Evolutionary conservation across 2,797 vertebrate genomes (phyloP).

Genomic region (Lepilemur ruficaudatus): DNA sequence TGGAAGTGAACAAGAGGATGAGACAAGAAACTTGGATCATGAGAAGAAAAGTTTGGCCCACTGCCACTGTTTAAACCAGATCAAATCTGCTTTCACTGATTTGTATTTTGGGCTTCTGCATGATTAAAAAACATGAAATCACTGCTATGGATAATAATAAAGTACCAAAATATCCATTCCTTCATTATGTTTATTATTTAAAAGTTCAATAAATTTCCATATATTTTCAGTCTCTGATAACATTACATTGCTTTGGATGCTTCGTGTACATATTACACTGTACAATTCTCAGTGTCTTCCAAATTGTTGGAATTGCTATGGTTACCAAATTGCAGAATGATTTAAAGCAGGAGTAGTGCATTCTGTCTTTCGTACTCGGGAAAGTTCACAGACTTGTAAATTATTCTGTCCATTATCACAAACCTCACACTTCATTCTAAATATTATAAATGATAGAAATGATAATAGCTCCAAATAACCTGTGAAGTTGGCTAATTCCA

Average conservation of each 20-base stretch:
- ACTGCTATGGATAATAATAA: neutral
- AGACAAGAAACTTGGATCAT: neutral
- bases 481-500: neutral
- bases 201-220: neutral
- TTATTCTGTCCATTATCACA: constrained; percentile 68
- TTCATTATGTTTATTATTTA: neutral
- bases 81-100: neutral
- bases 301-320: constrained; percentile 13
- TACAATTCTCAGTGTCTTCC: neutral
- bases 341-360: neutral
- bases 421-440: constrained; percentile 69
- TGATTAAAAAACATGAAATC: neutral
- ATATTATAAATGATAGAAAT: neutral
- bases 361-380: neutral
- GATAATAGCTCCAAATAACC: neutral
- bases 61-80: neutral
- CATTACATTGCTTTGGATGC: neutral
- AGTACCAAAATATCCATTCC: neutral
- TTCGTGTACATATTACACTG: neutral
- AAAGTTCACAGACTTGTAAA: constrained; percentile 24
- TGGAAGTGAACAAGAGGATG: neutral
- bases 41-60: neutral
- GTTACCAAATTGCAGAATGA: constrained; percentile 15
- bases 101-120: neutral
- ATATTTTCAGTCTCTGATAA: neutral